phyloP scores from a whole-genome alignment of 2,113 vertebrate species.

The Sclerurus mexicanus region DNA sequence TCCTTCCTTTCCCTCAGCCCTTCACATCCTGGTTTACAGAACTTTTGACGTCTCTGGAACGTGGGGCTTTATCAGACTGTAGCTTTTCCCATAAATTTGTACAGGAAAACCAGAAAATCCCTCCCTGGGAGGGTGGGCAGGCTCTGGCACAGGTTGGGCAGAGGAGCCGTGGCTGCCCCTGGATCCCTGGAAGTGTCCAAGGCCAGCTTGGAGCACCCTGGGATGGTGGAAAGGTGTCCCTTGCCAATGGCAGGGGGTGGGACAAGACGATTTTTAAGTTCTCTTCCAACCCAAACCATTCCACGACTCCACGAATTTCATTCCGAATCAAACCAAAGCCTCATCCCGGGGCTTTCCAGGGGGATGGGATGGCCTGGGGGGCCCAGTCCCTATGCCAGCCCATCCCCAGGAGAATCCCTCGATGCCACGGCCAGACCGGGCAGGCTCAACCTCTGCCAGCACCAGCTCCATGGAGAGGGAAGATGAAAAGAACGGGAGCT shows the following conservation, averaged over 20 bases:
- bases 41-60: background rate
- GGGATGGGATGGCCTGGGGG: background rate
- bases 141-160: too few species aligned
- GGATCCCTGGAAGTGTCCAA: background rate
- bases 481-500: background rate
- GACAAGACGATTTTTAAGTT: background rate
- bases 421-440: background rate
- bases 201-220: background rate
- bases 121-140: background rate
- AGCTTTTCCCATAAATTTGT: fast-evolving
- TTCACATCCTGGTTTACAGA: fast-evolving
- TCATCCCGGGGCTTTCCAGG: background rate
- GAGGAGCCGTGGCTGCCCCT: background rate
- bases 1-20: background rate
- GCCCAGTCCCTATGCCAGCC: background rate
- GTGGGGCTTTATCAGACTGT: fast-evolving
- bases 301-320: fast-evolving
- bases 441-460: background rate
- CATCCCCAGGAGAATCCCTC: background rate
- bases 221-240: background rate
- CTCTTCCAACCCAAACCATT: background rate
- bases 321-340: background rate
- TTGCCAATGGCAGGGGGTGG: background rate
- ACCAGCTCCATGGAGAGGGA: background rate
- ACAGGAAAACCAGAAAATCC: fast-evolving